Base-by-base conservation (phyloP, 2,113 vertebrate genomes). In the Ochotona curzoniae region DNA sequence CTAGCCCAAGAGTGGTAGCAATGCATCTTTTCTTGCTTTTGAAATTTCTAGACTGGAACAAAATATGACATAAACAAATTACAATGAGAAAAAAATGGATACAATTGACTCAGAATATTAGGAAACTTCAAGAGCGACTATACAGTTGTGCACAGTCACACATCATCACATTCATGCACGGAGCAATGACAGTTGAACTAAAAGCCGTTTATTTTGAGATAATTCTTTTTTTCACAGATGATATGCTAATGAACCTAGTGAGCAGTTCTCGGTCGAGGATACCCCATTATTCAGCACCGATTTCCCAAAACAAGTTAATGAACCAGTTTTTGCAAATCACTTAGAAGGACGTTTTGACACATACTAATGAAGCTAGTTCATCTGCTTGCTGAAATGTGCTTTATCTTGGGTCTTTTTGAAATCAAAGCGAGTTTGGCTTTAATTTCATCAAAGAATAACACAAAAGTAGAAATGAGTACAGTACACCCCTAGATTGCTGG, bases 261-360 rank as follows among this genome's bases (percentile, higher is more conserved):
- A 94, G 82, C 44, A 47, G 47, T 86, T 93, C 75, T 83, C 91
- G 95, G 54, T 89, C 93, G 87, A 20, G 92, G 91, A 92, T 90
- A 54, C 51, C 51, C 44, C 44, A 80, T 80, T 78, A 74, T 84
- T 95, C 82, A 86, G 60, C 66, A 67, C 26, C 26, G 51, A 86
- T 86, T 80, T 92, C 76, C 88, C 51, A 83, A 92, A 93, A 80
- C 84, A 85, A 94, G 67, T 61, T 93, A 94, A 95, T 0, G 57
- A 91, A 82, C 85, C 86, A 44, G 51, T 67, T 95, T 90, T 83
- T 61, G 78, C 92, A 92, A 92, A 76, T 91, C 44, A 81, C 47
- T 93, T 87, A 85, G 83, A 95, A 91, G 14, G 78, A 71, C 26
- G 5, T 23, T 75, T 88, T 81, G 73, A 92, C 61, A 94, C 66